Conservation (phyloP, 64 coral and sea anemone genomes). For the Pachyseris speciosa region DNA sequence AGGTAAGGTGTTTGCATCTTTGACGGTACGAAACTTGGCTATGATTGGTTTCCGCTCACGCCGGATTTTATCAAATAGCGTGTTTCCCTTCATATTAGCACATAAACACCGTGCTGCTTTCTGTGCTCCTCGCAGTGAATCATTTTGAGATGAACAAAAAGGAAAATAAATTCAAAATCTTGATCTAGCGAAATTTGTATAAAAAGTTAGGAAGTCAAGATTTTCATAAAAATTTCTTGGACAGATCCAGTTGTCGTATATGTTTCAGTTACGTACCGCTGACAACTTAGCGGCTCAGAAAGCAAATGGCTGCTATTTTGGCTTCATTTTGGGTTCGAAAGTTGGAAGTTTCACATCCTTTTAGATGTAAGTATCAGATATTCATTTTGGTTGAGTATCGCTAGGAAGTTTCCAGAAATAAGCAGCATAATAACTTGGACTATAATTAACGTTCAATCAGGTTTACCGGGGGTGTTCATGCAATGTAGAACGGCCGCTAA, state of each 20-base stretch:
- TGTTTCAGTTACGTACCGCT: background rate
- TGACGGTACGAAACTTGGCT: background rate
- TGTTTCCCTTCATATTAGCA: background rate
- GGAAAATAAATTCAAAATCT: background rate
- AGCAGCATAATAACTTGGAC: background rate
- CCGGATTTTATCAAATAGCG: background rate
- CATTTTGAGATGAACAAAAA: background rate
- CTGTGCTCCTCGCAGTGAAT: background rate
- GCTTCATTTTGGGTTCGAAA: slow-evolving; percentile 5
- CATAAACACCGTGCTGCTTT: background rate
- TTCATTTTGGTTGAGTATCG: background rate
- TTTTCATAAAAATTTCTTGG: background rate
- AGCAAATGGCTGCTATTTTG: slow-evolving; percentile 19
- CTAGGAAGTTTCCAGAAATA: background rate
- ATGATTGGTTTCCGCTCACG: slow-evolving; percentile 4
- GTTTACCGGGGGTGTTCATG: slow-evolving; percentile 18
- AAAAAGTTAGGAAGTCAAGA: background rate
- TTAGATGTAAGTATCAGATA: background rate
- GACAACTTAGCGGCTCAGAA: background rate
- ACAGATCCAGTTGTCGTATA: background rate
- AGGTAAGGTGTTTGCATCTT: background rate
- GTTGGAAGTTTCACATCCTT: slow-evolving; percentile 10
- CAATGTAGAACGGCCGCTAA: slow-evolving; percentile 70
- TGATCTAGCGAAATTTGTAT: background rate
- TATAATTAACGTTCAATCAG: background rate